A percentile compares a stretch with the other conserved stretches of the same genome.
Conservation (phyloP, 2,113 vertebrate genomes). For the Mionectes macconnelli region DNA sequence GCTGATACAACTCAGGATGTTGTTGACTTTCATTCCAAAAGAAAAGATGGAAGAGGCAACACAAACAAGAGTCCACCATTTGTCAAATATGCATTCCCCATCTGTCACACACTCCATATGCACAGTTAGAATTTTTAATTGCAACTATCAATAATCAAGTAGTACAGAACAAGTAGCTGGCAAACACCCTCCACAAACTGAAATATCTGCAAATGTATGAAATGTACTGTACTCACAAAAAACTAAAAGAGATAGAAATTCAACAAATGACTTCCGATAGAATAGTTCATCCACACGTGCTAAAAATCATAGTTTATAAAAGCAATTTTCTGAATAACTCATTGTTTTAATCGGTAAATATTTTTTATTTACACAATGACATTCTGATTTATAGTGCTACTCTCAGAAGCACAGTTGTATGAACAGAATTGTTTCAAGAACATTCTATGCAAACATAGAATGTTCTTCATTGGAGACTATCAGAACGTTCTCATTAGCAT, state of each 20-base stretch:
- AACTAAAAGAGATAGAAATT: neutral
- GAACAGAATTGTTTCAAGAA: neutral
- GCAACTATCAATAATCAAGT: neutral
- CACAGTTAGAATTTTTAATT: neutral
- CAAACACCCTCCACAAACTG: neutral
- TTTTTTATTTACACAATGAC: neutral
- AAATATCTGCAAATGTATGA: neutral
- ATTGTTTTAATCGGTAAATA: neutral
- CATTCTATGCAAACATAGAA: neutral
- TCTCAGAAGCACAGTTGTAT: neutral
- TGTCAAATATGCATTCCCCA: neutral
- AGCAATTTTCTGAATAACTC: neutral
- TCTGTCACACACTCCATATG: neutral
- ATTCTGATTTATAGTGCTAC: neutral
- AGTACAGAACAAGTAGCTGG: neutral
- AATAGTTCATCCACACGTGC: neutral
- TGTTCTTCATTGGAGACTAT: neutral
- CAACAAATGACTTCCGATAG: neutral
- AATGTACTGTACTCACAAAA: neutral
- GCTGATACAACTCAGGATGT: neutral
- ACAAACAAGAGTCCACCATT: neutral
- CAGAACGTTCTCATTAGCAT: neutral
- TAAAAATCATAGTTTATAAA: neutral
- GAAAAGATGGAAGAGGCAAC: neutral
- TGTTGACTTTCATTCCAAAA: neutral